Evolutionary conservation across 2,888 invertebrate genomes (phyloP), one percentile per base, ranked within the genome.

Genomic region (Drosophila falleni): DNA sequence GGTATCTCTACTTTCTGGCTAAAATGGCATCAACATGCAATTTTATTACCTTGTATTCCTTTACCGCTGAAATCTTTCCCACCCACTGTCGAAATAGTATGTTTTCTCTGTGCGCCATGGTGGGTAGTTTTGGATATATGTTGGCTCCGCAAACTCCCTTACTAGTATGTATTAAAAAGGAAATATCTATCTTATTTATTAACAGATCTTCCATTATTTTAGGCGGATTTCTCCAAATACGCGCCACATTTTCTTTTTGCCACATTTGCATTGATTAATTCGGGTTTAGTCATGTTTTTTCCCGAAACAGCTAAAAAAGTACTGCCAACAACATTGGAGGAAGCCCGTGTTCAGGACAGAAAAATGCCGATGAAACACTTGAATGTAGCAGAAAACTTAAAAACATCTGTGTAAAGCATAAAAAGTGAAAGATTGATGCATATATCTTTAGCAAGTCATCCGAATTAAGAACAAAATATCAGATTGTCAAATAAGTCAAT

Each of bases 21-120:
- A 95, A 95, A 91, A 93, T 95, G 90, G 93, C 94, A 44, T 95
- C 95, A 68, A 94, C 95, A 58, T 94, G 94, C 83, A 94, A 95
- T 29, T 95, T 94, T 90, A 94, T 95, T 87, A 94, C 94, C 19
- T 91, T 95, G 80, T 95, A 95, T 91, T 94, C 95, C 87, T 95
- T 94, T 91, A 95, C 95, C 44, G 94, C 95, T 31, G 96, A 96
- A 93, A 93, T 96, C 91, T 96, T 95, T 91, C 96, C 96, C 15
- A 96, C 96, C 59, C 93, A 92, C 65, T 92, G 94, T 53, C 94
- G 96, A 65, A 94, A 95, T 87, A 95, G 95, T 10, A 93, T 95
- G 74, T 93, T 96, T 46, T 95, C 95, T 13, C 94, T 95, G 54
- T 95, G 95, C 91, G 95, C 95, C 53, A 95, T 95, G 93, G 93